Evolutionary conservation across 2,113 vertebrate genomes (phyloP), one percentile per base, ranked within the genome.

Genomic region (Corynorhinus townsendii): DNA sequence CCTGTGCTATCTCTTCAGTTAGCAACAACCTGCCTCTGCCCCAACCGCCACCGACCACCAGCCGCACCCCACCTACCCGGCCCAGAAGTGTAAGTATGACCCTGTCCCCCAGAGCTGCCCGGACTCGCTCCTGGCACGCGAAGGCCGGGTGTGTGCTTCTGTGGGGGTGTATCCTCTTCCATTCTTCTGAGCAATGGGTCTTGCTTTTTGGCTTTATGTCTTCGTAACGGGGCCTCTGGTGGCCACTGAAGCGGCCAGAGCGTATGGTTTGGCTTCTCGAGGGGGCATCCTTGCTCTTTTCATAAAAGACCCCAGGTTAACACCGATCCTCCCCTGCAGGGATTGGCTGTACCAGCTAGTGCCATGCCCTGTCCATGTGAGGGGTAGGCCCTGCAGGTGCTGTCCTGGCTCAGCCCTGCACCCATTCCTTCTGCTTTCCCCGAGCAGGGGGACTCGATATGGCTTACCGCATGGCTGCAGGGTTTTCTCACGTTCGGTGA

Each of bases 1-100:
- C 98, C 98, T 97, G 97, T 98, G 97, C 98, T 98, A 68, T 98
- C 98, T 98, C 98, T 98, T 96, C 98, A 98, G 98, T 98, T 98
- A 98, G 98, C 97, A 97, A 97, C 97, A 98, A 38, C 98, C 98
- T 96, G 96, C 97, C 97, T 97, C 91, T 98, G 95, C 98, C 98
- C 98, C 85, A 98, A 96, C 97, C 98, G 96, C 97, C 89, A 91
- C 98, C 97, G 97, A 97, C 95, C 95, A 96, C 97, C 98, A 98
- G 98, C 98, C 97, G 95, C 98, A 97, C 98, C 97, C 97, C 98
- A 98, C 71, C 97, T 95, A 95, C 98, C 98, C 97, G 96, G 89
- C 97, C 98, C 98, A 98, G 95, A 98, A 97, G 98, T 98, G 98
- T 98, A 98, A 98, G 98, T 98, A 98, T 95, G 95, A 64, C 35